These are phyloP conservation scores for Torymus texanus DNA, from an alignment of 2,888 invertebrate genomes.

Conservation along the genomic window DNA sequence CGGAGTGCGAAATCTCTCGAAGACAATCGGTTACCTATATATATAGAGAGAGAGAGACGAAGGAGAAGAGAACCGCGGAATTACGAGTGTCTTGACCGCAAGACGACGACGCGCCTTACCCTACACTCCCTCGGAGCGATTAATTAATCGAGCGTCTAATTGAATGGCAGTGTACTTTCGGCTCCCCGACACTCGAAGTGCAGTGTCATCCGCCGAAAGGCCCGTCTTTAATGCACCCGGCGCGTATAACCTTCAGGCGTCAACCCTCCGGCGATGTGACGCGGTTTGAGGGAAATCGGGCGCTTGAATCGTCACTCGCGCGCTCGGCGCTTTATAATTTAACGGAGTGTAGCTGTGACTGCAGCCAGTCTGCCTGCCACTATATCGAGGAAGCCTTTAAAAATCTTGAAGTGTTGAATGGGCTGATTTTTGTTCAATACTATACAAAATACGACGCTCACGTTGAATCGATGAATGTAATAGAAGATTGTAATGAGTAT, in stretches of 20 bases:
- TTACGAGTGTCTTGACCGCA: slow-evolving; percentile 56
- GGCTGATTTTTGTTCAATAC: too few species aligned
- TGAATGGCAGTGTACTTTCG: slow-evolving; percentile 68
- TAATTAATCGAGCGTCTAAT: slow-evolving; percentile 69
- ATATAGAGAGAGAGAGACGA: not conserved
- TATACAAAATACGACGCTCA: too few species aligned
- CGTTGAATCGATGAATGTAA: too few species aligned
- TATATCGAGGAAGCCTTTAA: too few species aligned
- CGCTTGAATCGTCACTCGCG: too few species aligned
- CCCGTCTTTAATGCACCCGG: slow-evolving; percentile 9
- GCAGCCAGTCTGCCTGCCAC: too few species aligned
- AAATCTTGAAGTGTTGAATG: too few species aligned
- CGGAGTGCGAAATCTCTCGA: not conserved
- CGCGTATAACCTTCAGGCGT: slow-evolving; percentile 7
- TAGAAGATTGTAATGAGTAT: too few species aligned
- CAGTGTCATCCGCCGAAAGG: not conserved
- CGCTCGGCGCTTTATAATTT: too few species aligned
- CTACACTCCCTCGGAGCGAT: slow-evolving; percentile 62
- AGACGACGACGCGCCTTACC: not conserved
- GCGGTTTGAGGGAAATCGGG: not conserved
- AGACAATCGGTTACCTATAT: too few species aligned
- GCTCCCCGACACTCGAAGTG: slow-evolving; percentile 27
- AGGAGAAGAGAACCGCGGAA: slow-evolving; percentile 19
- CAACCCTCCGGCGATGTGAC: not conserved
- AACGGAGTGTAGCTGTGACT: too few species aligned